A percentile compares a stretch with the other conserved stretches of the same genome.
phyloP scores from a whole-genome alignment of 1,140 invertebrate genomes.

The Limonius californicus region DNA sequence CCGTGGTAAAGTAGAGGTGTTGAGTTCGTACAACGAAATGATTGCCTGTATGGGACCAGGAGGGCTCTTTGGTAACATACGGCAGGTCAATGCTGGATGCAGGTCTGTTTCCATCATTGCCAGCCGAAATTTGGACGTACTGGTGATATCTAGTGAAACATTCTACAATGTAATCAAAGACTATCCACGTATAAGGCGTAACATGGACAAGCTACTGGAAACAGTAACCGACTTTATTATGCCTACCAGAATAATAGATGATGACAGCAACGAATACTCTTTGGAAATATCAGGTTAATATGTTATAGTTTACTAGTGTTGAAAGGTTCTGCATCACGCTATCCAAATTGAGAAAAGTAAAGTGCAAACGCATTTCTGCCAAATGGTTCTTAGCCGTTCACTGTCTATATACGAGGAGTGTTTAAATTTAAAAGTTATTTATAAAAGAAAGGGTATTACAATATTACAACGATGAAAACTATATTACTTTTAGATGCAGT shows the following conservation, averaged over 20 bases:
- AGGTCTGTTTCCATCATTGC: constrained; percentile 35
- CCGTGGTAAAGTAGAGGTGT: constrained; percentile 48
- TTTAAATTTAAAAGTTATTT: no score
- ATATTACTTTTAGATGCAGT: no score
- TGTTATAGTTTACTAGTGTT: no score
- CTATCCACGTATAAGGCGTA: constrained; percentile 36
- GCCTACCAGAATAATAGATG: neutral
- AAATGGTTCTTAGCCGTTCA: no score
- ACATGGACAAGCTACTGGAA: neutral
- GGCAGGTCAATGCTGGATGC: constrained; percentile 40
- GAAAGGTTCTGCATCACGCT: no score
- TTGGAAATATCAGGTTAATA: no score
- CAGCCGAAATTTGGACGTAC: constrained; percentile 46
- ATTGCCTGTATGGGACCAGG: constrained; percentile 49
- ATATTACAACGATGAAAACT: no score
- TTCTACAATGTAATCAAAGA: constrained; percentile 49
- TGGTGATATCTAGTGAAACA: constrained; percentile 46
- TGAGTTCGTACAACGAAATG: constrained; percentile 49
- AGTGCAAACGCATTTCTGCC: no score
- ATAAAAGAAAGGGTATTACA: no score
- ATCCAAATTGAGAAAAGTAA: no score
- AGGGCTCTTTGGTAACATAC: constrained; percentile 49
- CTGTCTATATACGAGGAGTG: no score
- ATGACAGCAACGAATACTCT: neutral
- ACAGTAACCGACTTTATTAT: neutral